Evolutionary conservation across 2,797 vertebrate genomes (phyloP).

Genomic region (Distichodus sexfasciatus): DNA sequence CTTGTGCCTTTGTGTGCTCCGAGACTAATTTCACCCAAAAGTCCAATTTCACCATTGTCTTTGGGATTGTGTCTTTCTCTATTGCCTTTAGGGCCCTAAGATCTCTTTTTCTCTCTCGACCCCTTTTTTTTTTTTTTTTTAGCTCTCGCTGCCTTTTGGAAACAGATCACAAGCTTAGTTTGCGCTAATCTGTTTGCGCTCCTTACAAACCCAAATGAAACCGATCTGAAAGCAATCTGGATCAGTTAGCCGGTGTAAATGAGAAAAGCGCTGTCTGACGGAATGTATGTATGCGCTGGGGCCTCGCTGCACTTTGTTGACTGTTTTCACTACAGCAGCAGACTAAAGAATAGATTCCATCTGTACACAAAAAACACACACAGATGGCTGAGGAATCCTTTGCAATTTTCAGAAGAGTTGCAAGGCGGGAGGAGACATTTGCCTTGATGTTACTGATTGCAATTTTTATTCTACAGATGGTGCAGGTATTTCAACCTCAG

Average conservation of each 20-base stretch:
- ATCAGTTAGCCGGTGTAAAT: constrained; percentile 42
- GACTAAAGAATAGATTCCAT: constrained; percentile 11
- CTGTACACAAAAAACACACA: too few species aligned
- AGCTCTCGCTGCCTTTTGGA: constrained; percentile 43
- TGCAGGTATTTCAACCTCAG: background rate
- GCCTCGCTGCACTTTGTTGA: background rate
- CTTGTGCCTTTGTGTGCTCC: constrained; percentile 7
- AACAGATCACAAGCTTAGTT: constrained; percentile 52
- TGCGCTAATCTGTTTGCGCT: constrained; percentile 51
- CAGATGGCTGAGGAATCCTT: background rate
- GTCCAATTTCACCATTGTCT: constrained; percentile 36
- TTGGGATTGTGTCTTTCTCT: constrained; percentile 48
- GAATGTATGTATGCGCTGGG: constrained; percentile 14
- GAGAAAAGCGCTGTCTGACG: constrained; percentile 19
- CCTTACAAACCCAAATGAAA: constrained; percentile 46
- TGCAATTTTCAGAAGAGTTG: constrained; percentile 8
- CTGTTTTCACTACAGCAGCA: background rate
- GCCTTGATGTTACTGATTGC: background rate
- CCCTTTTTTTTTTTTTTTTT: constrained; percentile 47
- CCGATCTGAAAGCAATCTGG: constrained; percentile 47
- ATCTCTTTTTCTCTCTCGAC: constrained; percentile 39
- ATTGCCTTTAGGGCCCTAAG: constrained; percentile 41
- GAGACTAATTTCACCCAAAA: constrained; percentile 12
- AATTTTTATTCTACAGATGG: background rate
- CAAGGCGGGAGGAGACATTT: background rate